Conservation (phyloP, 2,888 invertebrate genomes). For the Enchytraeus crypticus region DNA sequence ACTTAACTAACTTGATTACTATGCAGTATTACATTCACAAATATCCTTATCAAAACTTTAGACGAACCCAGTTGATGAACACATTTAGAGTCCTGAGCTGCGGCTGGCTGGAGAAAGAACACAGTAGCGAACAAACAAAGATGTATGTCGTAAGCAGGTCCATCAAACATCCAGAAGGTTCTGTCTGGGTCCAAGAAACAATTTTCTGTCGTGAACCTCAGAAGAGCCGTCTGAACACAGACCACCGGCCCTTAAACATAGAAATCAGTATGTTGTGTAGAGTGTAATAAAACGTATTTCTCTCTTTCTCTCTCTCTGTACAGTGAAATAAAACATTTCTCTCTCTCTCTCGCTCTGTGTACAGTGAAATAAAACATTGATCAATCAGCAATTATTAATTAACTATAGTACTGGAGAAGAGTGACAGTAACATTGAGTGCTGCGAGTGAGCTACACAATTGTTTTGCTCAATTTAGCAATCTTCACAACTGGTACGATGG, state of each 20-base stretch:
- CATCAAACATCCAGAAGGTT: constrained; percentile 17
- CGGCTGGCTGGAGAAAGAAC: constrained; percentile 7
- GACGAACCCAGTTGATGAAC: not conserved
- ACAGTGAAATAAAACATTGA: too few species aligned
- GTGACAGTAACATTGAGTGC: too few species aligned
- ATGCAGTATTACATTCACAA: too few species aligned
- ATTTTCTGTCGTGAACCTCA: constrained; percentile 16
- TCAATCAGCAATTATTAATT: too few species aligned
- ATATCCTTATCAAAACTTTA: too few species aligned
- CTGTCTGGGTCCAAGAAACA: constrained; percentile 17
- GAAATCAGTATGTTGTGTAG: not conserved
- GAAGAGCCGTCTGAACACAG: constrained; percentile 14
- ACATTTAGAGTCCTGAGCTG: not conserved
- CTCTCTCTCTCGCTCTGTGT: not conserved
- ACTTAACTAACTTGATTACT: too few species aligned
- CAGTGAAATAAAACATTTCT: not conserved
- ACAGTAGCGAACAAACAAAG: constrained; percentile 13
- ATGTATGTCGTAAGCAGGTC: constrained; percentile 16
- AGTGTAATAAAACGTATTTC: too few species aligned
- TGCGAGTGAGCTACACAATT: too few species aligned
- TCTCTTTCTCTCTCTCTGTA: not conserved
- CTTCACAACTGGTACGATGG: too few species aligned
- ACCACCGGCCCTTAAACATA: constrained; percentile 11
- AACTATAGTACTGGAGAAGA: too few species aligned
- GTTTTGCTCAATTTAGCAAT: too few species aligned